Conservation (phyloP, 1,140 invertebrate genomes). For the Stenopsyche tienmushanensis region DNA sequence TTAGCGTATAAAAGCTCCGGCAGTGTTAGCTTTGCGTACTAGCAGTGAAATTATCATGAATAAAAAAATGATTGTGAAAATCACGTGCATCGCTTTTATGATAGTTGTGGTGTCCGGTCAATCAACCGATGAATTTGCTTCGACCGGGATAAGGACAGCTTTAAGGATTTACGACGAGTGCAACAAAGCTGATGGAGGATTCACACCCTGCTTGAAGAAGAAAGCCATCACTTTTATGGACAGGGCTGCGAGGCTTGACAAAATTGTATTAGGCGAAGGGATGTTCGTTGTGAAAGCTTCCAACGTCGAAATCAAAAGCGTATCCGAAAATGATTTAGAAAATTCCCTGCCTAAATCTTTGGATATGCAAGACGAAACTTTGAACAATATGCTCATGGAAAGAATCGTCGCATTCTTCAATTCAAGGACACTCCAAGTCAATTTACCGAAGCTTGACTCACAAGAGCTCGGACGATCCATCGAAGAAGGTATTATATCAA, state of each 20-base stretch:
- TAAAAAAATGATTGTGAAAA: conserved; percentile 43
- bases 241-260: conserved; percentile 66
- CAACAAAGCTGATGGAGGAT: conserved; percentile 57
- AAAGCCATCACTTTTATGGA: conserved; percentile 77
- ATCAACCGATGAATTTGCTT: conserved; percentile 45
- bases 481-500: conserved; percentile 66
- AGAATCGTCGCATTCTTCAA: conserved; percentile 69
- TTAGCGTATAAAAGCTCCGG: conserved; percentile 8
- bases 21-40: not conserved
- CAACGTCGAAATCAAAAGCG: conserved; percentile 46
- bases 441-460: conserved; percentile 68
- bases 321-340: conserved; percentile 67
- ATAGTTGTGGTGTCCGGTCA: conserved; percentile 37
- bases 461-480: conserved; percentile 67
- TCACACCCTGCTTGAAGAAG: conserved; percentile 75
- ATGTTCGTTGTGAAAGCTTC: conserved; percentile 64
- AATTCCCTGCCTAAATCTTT: conserved; percentile 61
- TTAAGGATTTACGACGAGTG: conserved; percentile 66
- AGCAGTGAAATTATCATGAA: conserved; percentile 13
- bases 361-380: conserved; percentile 63
- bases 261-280: conserved; percentile 64
- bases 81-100: conserved; percentile 44
- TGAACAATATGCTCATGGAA: conserved; percentile 70
- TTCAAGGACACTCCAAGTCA: conserved; percentile 71
- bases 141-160: conserved; percentile 56